Percentiles rank a stretch among this genome's conserved stretches.
phyloP scores from a whole-genome alignment of 2,888 invertebrate genomes.

The Drosophila bunnanda region DNA sequence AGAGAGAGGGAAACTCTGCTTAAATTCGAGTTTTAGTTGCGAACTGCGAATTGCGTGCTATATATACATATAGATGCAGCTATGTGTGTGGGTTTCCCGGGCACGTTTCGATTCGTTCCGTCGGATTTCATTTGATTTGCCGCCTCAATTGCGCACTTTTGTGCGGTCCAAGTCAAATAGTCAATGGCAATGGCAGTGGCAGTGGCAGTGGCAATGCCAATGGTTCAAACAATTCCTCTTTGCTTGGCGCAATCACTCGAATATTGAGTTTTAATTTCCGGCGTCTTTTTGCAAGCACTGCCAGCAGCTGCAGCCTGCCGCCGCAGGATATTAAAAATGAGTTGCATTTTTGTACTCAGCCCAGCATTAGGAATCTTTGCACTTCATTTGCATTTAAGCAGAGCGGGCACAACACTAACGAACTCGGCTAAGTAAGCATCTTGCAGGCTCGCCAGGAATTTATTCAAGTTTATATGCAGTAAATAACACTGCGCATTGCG shows the following conservation, averaged over 20 bases:
- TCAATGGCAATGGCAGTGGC: conserved; percentile 50
- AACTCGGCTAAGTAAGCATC: conserved; percentile 52
- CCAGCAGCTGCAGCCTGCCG: conserved; percentile 65
- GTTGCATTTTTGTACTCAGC: conserved; percentile 53
- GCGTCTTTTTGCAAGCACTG: conserved; percentile 56
- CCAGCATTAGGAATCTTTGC: conserved; percentile 31
- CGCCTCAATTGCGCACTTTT: conserved; percentile 79
- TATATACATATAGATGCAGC: conserved; percentile 15
- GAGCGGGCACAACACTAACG: conserved; percentile 55
- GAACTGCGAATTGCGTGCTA: conserved; percentile 37
- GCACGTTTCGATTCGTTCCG: conserved; percentile 52
- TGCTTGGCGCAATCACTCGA: conserved; percentile 67
- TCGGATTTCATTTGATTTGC: conserved; percentile 78
- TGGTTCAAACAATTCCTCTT: conserved; percentile 41
- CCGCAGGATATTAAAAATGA: conserved; percentile 78
- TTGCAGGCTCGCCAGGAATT: conserved; percentile 26
- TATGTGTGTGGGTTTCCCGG: conserved; percentile 12
- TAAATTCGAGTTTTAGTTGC: conserved; percentile 48
- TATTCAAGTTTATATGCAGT: conserved; percentile 59
- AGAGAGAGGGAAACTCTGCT: conserved; percentile 5
- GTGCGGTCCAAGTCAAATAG: conserved; percentile 72
- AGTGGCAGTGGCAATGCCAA: conserved; percentile 31
- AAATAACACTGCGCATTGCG: conserved; percentile 58
- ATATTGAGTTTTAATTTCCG: conserved; percentile 80
- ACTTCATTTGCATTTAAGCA: conserved; percentile 41